phyloP scores from a whole-genome alignment of 2,113 vertebrate genomes.

The Pristiophorus japonicus region DNA sequence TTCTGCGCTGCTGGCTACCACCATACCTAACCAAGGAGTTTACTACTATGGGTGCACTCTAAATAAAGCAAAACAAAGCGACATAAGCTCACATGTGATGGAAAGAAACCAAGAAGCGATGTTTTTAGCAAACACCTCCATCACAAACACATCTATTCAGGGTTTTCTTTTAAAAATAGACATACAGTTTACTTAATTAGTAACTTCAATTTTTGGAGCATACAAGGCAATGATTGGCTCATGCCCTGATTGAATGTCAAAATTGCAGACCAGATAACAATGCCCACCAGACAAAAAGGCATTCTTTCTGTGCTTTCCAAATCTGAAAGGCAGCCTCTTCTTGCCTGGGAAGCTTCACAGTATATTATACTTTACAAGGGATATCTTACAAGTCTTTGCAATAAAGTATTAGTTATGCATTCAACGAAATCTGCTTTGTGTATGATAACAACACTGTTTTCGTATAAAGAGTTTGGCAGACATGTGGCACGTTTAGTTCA shows the following conservation, averaged over 20 bases:
- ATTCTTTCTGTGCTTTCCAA: constrained; percentile 15
- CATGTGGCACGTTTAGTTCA: background rate
- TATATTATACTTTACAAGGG: constrained; percentile 23
- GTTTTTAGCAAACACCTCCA: background rate
- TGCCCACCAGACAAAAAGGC: constrained; percentile 30
- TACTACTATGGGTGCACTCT: background rate
- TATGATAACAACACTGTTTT: constrained; percentile 5
- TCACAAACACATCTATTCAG: constrained; percentile 28
- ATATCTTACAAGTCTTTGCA: constrained; percentile 33
- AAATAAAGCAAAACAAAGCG: constrained; percentile 2
- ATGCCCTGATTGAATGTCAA: background rate
- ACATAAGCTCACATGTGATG: background rate
- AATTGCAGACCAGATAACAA: background rate
- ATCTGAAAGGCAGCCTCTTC: constrained; percentile 25
- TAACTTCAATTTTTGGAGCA: constrained; percentile 9
- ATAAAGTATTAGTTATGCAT: constrained; percentile 17
- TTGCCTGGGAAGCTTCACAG: constrained; percentile 34
- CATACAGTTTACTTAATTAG: constrained; percentile 14
- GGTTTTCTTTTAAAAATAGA: constrained; percentile 14
- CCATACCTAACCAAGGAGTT: background rate
- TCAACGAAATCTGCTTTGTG: constrained; percentile 22
- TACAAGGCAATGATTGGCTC: constrained; percentile 15
- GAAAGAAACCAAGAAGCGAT: constrained; percentile 12
- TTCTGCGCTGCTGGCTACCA: background rate
- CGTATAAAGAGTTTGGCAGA: background rate